Evolutionary conservation across 2,888 invertebrate genomes (phyloP), one percentile per base, ranked within the genome.

Genomic region (Drosophila ezoana): DNA sequence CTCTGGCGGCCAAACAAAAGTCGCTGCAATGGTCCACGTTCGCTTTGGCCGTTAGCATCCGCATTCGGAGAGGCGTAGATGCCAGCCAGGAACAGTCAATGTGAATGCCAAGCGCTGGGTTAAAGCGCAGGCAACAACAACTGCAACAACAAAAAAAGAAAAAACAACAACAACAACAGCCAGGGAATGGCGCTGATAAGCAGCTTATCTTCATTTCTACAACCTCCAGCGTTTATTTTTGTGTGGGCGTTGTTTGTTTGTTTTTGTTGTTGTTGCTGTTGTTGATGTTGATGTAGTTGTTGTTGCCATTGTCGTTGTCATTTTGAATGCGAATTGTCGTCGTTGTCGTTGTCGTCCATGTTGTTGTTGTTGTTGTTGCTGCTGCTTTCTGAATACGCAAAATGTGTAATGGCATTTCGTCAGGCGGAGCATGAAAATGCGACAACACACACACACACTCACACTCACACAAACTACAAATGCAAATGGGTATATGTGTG

Each of bases 191-290:
- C 72, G 85, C 87, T 87, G 88, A 86, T 86, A 86, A 86, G 85
- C 85, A 88, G 85, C 85, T 86, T 86, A 86, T 86, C 85, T 82
- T 81, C 81, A 86, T 81, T 87, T 87, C 87, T 81, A 82, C 82
- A 82, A 82, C 87, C 82, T 78, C 71, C 76, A 83, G 82, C 86
- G 86, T 79, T 87, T 87, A 87, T 87, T 82, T 82, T 82, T 72
- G 63, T 73, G 70, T 80, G 70, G 57, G 61, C 66, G 62, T 73
- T 77, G 56, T 65, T 64, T 73, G 70, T 81, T 76, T 76, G 66
- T 79, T 47, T 67, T 13, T 63, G 57, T n/a, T 47, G 48, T 40
- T 62, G 61, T 20, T 61, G 18, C 1, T 18, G 18, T 18, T 18
- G 18, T 18, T 18, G n/a, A n/a, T n/a, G 43, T 23, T 62, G 56